These are phyloP conservation scores for Dynastes hyllus DNA, from an alignment of 2,888 invertebrate genomes.

Conservation along the genomic window DNA sequence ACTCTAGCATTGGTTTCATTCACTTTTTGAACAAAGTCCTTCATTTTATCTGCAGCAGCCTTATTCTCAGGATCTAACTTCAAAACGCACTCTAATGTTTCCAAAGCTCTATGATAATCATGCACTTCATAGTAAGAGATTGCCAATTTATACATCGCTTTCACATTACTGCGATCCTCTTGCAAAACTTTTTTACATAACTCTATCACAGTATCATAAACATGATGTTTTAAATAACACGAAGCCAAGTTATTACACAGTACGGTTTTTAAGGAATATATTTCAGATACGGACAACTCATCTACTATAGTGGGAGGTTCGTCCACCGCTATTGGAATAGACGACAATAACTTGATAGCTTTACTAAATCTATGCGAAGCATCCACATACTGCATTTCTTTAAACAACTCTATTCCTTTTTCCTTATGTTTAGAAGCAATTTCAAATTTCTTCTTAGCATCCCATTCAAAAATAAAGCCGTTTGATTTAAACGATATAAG, in stretches of 20 bases:
- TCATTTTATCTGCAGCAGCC: conserved; percentile 76
- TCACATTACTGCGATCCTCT: conserved; percentile 68
- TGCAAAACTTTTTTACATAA: conserved; percentile 74
- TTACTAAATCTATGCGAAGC: conserved; percentile 84
- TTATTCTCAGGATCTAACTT: conserved; percentile 79
- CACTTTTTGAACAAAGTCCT: conserved; percentile 74
- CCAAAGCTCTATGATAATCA: conserved; percentile 80
- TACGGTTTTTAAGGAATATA: conserved; percentile 77
- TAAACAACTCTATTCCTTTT: conserved; percentile 78
- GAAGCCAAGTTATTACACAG: conserved; percentile 89
- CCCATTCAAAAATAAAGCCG: conserved; percentile 71
- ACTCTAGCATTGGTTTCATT: conserved; percentile 77
- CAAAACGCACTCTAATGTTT: conserved; percentile 74
- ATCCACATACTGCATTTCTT: conserved; percentile 76
- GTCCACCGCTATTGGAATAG: conserved; percentile 74
- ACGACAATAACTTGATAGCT: conserved; percentile 82
- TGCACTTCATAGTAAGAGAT: conserved; percentile 73
- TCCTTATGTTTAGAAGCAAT: conserved; percentile 71
- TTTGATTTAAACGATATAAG: conserved; percentile 67
- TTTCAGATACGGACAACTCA: conserved; percentile 71
- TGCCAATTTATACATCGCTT: conserved; percentile 73
- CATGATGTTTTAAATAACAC: conserved; percentile 82
- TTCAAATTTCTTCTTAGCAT: conserved; percentile 68
- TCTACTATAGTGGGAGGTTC: conserved; percentile 71
- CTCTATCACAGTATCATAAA: conserved; percentile 79